Base-by-base conservation (phyloP, 2,888 invertebrate genomes). In the Nebria salina region DNA sequence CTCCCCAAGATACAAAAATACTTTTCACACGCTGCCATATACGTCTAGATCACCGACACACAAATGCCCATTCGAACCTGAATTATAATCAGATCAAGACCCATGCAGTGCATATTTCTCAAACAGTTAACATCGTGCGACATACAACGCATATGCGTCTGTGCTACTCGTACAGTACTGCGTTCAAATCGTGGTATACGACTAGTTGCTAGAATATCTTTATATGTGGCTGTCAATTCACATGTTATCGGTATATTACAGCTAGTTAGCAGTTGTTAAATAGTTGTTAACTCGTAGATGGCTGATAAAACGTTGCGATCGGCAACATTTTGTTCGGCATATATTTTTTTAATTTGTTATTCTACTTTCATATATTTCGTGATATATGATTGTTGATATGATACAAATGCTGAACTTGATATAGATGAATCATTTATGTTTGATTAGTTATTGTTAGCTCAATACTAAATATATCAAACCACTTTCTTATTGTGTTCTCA, bases 231-330 rank as follows among this genome's bases (percentile, higher is more conserved):
- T 88, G 88, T 88, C 88, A 88, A 86, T 88, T 87, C 87, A 86
- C 86, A 85, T 87, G 87, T 87, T 88, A 87, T 87, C 87, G 87
- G 85, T 87, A 88, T 88, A 88, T 88, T 88, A 87, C 86, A 86
- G 87, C 87, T 86, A 87, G 87, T 87, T 87, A 87, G 85, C 79
- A 86, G 87, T 86, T 87, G 88, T 88, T 88, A 88, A 88, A 88
- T 87, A 87, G 86, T 86, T 88, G 88, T 88, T 87, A 87, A 86
- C 84, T 85, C 83, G 82, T 80, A 86, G 87, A 79, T 79, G 79
- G 7, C 25, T 75, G 79, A 79, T 79, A 79, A 76, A 76, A 79
- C 41, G 42, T 34, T 26, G 77, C 70, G 43, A 54, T 43, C 43
- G 68, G 41, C 70, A 15, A 75, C 75, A 70, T 42, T 76, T 70